A percentile compares a stretch with the other conserved stretches of the same genome.
Evolutionary conservation across 2,888 invertebrate species (phyloP).

Genomic region (Temnothorax unifasciatus): DNA sequence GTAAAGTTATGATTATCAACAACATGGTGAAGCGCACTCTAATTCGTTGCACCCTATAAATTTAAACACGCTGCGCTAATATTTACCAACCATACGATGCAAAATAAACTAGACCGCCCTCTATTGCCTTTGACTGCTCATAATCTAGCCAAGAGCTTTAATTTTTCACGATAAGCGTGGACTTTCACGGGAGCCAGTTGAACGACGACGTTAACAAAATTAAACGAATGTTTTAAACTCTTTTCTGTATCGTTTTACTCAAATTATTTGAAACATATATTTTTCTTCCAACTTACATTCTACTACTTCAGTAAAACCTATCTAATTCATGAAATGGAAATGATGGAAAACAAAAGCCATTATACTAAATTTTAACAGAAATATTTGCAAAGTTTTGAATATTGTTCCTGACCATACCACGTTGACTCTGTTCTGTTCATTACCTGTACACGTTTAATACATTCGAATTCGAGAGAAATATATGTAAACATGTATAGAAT

Average conservation of each 20-base stretch:
- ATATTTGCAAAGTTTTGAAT: background rate
- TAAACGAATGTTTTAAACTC: background rate
- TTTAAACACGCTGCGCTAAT: conserved; percentile 44
- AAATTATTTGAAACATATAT: background rate
- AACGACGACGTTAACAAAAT: background rate
- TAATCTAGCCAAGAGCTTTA: background rate
- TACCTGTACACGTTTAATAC: background rate
- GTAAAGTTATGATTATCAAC: conserved; percentile 53
- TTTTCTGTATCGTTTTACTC: background rate
- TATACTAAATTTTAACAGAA: background rate
- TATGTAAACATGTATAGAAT: no score
- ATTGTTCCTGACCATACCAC: background rate
- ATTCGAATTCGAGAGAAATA: background rate
- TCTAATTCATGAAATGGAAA: background rate
- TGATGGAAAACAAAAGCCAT: background rate
- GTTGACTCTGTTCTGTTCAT: background rate
- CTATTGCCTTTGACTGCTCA: background rate
- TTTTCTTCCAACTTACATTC: background rate
- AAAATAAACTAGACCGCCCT: conserved; percentile 10
- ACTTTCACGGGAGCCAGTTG: background rate
- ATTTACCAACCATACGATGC: conserved; percentile 30
- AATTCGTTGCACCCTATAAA: conserved; percentile 37
- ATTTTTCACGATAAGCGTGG: background rate
- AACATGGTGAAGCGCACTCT: conserved; percentile 27
- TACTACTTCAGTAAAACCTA: background rate